Base-by-base conservation (phyloP, 2,113 vertebrate species). In the Oriolus oriolus region DNA sequence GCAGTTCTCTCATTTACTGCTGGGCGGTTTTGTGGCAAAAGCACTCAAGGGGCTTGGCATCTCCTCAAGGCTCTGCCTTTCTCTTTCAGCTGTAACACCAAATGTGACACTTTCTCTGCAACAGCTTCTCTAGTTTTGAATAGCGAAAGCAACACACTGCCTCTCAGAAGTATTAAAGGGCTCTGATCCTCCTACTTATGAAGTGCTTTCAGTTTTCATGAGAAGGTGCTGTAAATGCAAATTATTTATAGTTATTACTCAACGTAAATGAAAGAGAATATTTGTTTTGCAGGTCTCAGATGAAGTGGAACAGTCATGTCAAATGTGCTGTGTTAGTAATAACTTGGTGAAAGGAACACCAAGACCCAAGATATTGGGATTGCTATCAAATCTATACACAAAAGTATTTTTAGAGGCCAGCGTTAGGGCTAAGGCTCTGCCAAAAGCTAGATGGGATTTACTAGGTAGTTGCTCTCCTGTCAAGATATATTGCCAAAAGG, bases 1-100 rank as follows among this genome's bases (percentile, higher is more conserved):
- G 76, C 59, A 86, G 59, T 47, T 92, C 78, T 80, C 86, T 90
- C 79, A 52, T 75, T 86, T 84, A 71, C 85, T 95, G 74, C 86
- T 68, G 85, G 52, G 73, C 8, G 41, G 69, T 93, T 92, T 63
- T 82, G 76, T 61, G 64, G 84, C 73, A 90, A 93, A 96, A 90
- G 60, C 76, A 78, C 83, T 84, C 68, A 49, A 77, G 60, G 76
- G 64, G 44, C 60, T 88, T 1, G 0, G 63, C 1, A 4, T 39
- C 47, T 95, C 68, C 76, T 92, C 76, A 44, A 65, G 80, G 77
- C 39, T 92, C 56, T 86, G 75, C 78, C 68, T 88, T 85, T 70
- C 50, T 87, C 82, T 80, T 91, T 90, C 79, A 90, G 75, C 66
- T 3, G 0, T 78, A 68, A 49, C 86, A 78, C 47, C 50, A 44